Evolutionary conservation across 2,888 invertebrate species (phyloP).

Genomic region (Sclerodermus sp.): DNA sequence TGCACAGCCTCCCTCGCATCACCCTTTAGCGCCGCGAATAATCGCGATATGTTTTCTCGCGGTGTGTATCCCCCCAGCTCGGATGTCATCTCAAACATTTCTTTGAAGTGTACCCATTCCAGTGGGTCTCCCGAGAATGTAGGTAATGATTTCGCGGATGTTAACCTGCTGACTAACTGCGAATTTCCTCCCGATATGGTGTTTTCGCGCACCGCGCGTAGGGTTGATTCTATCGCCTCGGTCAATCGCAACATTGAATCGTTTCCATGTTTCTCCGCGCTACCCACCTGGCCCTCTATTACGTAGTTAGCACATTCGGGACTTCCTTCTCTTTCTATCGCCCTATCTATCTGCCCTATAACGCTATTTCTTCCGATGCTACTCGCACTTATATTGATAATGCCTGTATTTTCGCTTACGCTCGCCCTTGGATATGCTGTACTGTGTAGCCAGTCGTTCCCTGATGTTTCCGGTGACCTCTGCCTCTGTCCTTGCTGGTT

Average conservation of each 20-base stretch:
- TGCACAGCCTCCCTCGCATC: constrained; percentile 8
- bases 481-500: too few species aligned
- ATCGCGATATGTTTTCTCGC: constrained; percentile 8
- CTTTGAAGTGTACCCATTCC: constrained; percentile 8
- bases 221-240: not conserved
- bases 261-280: not conserved
- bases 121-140: constrained; percentile 7
- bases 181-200: not conserved
- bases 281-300: not conserved
- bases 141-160: constrained; percentile 5
- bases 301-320: too few species aligned
- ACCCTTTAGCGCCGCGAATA: constrained; percentile 5
- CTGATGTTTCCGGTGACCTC: too few species aligned
- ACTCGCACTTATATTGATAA: too few species aligned
- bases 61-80: constrained; percentile 4
- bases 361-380: too few species aligned
- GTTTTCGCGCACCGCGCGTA: not conserved
- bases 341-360: too few species aligned
- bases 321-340: too few species aligned
- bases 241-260: not conserved
- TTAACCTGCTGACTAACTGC: constrained; percentile 9
- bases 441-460: too few species aligned
- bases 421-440: not conserved
- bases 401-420: too few species aligned
- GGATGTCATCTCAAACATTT: constrained; percentile 5